Percentiles rank a stretch among this genome's conserved stretches.
These are phyloP conservation scores for Tursiops truncatus DNA, from an alignment of 2,113 vertebrate genomes.

Conservation along the genomic window DNA sequence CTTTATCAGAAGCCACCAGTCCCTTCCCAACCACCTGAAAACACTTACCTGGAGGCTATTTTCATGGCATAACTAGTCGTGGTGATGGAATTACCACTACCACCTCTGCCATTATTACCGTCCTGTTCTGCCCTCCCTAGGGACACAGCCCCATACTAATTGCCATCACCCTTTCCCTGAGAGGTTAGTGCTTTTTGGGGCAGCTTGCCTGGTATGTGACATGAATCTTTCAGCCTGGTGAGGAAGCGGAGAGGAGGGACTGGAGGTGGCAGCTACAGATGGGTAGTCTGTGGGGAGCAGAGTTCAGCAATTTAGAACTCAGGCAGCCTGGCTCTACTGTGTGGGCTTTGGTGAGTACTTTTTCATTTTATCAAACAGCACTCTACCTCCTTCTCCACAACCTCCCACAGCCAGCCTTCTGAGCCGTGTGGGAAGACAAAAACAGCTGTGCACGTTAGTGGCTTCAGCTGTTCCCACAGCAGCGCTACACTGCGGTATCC, in stretches of 20 bases:
- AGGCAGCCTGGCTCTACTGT: background rate
- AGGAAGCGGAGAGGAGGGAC: background rate
- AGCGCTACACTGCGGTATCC: background rate
- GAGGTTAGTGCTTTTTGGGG: background rate
- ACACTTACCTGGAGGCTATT: background rate
- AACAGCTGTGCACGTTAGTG: constrained; percentile 49
- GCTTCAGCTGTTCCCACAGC: constrained; percentile 69
- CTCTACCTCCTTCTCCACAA: background rate
- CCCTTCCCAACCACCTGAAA: background rate
- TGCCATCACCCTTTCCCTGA: background rate
- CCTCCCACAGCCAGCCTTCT: background rate
- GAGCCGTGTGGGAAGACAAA: constrained; percentile 38
- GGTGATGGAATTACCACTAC: background rate
- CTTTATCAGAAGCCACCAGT: background rate
- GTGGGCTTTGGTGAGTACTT: background rate
- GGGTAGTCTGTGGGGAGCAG: background rate
- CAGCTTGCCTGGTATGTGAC: background rate
- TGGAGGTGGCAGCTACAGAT: background rate
- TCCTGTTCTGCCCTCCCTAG: background rate
- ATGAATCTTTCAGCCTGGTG: background rate
- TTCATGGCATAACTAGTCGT: background rate
- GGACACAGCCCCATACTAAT: background rate
- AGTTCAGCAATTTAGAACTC: constrained; percentile 9
- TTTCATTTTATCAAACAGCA: background rate
- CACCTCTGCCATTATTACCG: background rate